Conservation (phyloP, 1,140 invertebrate species). For the Penaeus japonicus region DNA sequence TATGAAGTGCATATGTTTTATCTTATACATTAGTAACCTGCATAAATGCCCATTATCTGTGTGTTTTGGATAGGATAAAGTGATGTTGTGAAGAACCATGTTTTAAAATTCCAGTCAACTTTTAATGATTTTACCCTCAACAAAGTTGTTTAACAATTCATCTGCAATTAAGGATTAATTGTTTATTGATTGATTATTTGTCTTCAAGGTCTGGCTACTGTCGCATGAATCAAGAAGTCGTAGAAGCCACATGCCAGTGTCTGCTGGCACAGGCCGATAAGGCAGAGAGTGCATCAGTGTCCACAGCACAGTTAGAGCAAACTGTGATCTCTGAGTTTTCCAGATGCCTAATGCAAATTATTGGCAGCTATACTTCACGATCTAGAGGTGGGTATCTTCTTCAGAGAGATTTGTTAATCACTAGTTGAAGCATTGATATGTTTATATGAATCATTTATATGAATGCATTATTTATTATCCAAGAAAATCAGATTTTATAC, state of each 20-base stretch:
- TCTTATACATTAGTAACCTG: too few species aligned
- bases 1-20: too few species aligned
- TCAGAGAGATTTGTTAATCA: background rate
- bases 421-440: background rate
- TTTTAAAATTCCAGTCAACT: too few species aligned
- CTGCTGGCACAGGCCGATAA: conserved; percentile 90
- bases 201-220: conserved; percentile 44
- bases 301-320: conserved; percentile 79
- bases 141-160: too few species aligned
- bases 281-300: conserved; percentile 75
- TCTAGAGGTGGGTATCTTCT: conserved; percentile 33
- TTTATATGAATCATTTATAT: too few species aligned
- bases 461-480: too few species aligned
- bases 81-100: too few species aligned
- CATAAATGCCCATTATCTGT: too few species aligned
- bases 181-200: background rate
- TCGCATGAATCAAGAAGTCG: conserved; percentile 69
- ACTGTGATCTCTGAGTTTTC: conserved; percentile 94
- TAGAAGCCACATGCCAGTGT: conserved; percentile 95
- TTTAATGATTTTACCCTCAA: too few species aligned
- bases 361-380: conserved; percentile 65
- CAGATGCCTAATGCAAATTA: conserved; percentile 90
- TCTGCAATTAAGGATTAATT: background rate
- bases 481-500: too few species aligned
- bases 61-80: too few species aligned